Base-by-base conservation (phyloP, 2,888 invertebrate genomes). In the Drosophila kuntzei region DNA sequence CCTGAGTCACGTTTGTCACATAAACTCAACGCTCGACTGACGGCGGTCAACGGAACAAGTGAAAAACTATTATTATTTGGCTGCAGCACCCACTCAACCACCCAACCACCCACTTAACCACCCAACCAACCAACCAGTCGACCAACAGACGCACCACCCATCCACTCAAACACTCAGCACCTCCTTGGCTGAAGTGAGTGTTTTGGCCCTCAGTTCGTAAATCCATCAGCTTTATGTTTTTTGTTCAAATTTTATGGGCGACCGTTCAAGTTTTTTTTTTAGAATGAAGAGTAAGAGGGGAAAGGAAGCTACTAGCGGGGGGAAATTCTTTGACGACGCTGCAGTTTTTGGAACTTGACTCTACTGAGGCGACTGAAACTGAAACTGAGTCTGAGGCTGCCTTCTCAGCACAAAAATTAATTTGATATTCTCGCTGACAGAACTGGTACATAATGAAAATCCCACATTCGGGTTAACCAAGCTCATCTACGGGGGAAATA, bases 1-100 rank as follows among this genome's bases (percentile, higher is more conserved):
- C 76, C 71, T 68, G 71, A 85, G 90, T 89, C 90, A 90, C 90
- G 90, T 90, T 86, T 83, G 76, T 76, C 84, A 78, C 85, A 88
- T 90, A 87, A 89, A 86, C 77, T 84, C 87, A 65, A 74, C 77
- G 89, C 81, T 84, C 80, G 87, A 67, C 83, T 80, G 79, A 68
- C 69, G 71, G 75, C 83, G 87, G 87, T 87, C 83, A 87, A 84
- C 79, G 87, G 87, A 80, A 81, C 83, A 89, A 83, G 83, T 83
- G 85, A 83, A 87, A 84, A 83, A 83, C 83, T 83, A 83, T 89
- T 83, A 89, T 87, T 89, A 83, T 87, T 83, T 89, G 89, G 85
- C 85, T 72, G 71, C 80, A 71, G 65, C 63, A 72, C 62, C 51
- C 79, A 47, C 46, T n/a, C n/a, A 50, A 12, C 49, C 37, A 22